Evolutionary conservation across 1,140 invertebrate genomes (phyloP).

Genomic region (Diorhabda elongata): DNA sequence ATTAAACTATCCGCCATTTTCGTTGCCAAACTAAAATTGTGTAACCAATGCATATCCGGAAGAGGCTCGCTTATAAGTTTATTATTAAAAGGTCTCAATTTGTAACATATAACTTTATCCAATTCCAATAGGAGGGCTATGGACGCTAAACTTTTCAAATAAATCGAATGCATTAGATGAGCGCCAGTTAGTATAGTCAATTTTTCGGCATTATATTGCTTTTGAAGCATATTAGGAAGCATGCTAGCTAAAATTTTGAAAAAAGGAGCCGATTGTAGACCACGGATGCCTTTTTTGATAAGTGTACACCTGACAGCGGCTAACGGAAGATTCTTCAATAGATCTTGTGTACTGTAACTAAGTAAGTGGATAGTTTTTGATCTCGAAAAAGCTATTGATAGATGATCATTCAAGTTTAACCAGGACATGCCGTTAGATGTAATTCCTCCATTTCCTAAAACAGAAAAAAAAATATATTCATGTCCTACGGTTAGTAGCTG

Average conservation of each 20-base stretch:
- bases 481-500: not conserved
- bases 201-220: constrained; percentile 60
- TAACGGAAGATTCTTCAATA: constrained; percentile 49
- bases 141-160: constrained; percentile 57
- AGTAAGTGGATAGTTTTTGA: constrained; percentile 55
- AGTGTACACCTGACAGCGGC: constrained; percentile 53
- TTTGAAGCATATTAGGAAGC: constrained; percentile 52
- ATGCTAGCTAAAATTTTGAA: constrained; percentile 52
- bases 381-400: constrained; percentile 53
- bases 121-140: constrained; percentile 55
- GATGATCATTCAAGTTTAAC: constrained; percentile 46
- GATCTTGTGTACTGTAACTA: constrained; percentile 48
- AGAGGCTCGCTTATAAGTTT: constrained; percentile 40
- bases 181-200: constrained; percentile 54
- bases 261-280: constrained; percentile 56
- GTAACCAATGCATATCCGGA: constrained; percentile 59
- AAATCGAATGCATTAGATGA: constrained; percentile 58
- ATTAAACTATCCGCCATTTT: constrained; percentile 56
- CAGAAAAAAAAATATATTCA: not conserved
- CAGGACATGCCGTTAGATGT: constrained; percentile 50
- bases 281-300: constrained; percentile 52
- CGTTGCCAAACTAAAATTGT: constrained; percentile 53
- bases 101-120: constrained; percentile 55
- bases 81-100: constrained; percentile 48
- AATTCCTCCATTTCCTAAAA: constrained; percentile 48